Conservation (phyloP, 92 coral and sea anemone species). For the Phenganax stokvisi region DNA sequence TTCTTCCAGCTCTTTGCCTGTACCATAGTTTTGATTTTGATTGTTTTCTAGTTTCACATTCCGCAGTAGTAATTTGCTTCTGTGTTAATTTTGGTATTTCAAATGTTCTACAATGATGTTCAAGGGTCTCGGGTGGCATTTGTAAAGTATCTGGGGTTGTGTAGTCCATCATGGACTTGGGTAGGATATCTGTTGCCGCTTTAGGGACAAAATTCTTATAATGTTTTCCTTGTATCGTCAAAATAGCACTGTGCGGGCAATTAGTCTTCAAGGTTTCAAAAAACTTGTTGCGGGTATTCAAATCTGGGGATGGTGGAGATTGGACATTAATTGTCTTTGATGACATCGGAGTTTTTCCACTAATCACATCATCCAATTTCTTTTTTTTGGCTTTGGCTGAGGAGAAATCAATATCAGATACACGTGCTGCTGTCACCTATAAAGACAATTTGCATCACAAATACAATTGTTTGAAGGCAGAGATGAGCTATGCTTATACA, state of each 20-base stretch:
- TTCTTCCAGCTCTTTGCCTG: slow-evolving; percentile 40
- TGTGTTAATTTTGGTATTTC: slow-evolving; percentile 28
- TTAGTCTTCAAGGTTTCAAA: slow-evolving; percentile 34
- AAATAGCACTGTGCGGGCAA: slow-evolving; percentile 38
- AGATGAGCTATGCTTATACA: not conserved
- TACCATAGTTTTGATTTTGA: slow-evolving; percentile 33
- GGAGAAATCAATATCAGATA: slow-evolving; percentile 36
- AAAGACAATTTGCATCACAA: slow-evolving; percentile 4
- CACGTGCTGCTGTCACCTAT: slow-evolving; percentile 27
- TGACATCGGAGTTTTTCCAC: slow-evolving; percentile 39
- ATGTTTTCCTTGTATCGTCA: slow-evolving; percentile 23
- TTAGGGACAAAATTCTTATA: slow-evolving; percentile 41
- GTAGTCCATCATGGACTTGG: slow-evolving; percentile 39
- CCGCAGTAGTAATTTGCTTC: slow-evolving; percentile 36
- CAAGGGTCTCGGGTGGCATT: slow-evolving; percentile 8
- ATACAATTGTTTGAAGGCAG: not conserved
- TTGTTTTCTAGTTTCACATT: slow-evolving; percentile 27
- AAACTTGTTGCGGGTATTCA: slow-evolving; percentile 34
- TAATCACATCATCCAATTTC: slow-evolving; percentile 41
- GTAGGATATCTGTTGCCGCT: slow-evolving; percentile 36
- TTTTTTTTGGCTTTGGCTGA: slow-evolving; percentile 40
- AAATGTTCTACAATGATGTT: slow-evolving; percentile 16
- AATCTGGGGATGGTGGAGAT: slow-evolving; percentile 32
- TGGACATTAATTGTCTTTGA: slow-evolving; percentile 3
- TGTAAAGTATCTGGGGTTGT: slow-evolving; percentile 23